phyloP scores from a whole-genome alignment of 2,113 vertebrate genomes.

The Grallaria varia region DNA sequence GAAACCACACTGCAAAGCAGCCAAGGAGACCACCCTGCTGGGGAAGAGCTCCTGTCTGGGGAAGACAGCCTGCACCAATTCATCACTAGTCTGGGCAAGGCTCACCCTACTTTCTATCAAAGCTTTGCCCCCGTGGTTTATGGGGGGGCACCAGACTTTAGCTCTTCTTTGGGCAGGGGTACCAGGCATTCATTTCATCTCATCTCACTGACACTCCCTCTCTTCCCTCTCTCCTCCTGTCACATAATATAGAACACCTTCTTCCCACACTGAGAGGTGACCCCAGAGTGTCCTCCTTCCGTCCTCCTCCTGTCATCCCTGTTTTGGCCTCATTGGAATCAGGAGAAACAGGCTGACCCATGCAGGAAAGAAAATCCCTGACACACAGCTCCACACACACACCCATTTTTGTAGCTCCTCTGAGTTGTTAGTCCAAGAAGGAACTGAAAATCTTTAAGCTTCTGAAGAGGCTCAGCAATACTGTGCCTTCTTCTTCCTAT shows the following conservation, averaged over 20 bases:
- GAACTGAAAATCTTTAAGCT: slow-evolving; percentile 22
- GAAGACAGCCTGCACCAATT: not conserved
- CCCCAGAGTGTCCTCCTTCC: not conserved
- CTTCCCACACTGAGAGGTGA: not conserved
- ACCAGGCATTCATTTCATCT: not conserved
- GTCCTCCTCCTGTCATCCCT: not conserved
- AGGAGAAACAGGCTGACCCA: not conserved
- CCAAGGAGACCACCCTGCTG: not conserved
- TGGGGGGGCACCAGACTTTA: not conserved
- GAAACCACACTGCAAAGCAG: not conserved
- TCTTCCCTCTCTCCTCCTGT: not conserved
- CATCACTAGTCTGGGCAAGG: not conserved
- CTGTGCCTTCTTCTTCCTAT: slow-evolving; percentile 17
- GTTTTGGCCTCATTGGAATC: not conserved
- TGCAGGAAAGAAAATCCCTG: not conserved
- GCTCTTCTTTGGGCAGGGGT: not conserved
- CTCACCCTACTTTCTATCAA: not conserved
- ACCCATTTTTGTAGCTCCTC: not conserved
- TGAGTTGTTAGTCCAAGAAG: slow-evolving; percentile 2
- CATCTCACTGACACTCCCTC: not conserved
- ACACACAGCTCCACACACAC: not conserved
- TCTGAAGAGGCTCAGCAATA: slow-evolving; percentile 54
- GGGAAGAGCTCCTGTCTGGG: not conserved
- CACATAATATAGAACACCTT: not conserved
- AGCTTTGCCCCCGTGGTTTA: not conserved